Conservation (phyloP, 2,888 invertebrate species). For the Isoperla grammatica region DNA sequence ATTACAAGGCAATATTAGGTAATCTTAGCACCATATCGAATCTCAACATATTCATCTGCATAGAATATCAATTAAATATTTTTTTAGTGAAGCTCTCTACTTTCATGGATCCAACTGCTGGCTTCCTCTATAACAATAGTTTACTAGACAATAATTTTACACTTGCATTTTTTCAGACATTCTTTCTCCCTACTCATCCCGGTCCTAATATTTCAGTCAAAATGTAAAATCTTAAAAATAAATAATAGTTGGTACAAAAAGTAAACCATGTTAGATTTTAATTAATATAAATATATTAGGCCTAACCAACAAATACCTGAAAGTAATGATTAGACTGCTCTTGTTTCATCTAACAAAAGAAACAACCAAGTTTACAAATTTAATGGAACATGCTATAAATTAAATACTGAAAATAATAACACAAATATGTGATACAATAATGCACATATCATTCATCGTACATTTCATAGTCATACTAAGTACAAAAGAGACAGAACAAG, state of each 20-base stretch:
- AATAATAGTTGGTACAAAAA: too few relatives aligned
- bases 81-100: constrained; percentile 26
- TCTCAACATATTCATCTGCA: constrained; percentile 27
- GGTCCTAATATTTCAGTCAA: neutral
- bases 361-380: too few relatives aligned
- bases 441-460: constrained; percentile 18
- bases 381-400: too few relatives aligned
- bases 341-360: neutral
- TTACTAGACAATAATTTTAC: neutral
- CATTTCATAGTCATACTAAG: constrained; percentile 20
- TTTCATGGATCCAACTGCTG: neutral
- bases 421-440: too few relatives aligned
- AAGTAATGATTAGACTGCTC: neutral
- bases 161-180: constrained; percentile 16
- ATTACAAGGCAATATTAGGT: constrained; percentile 33
- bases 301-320: neutral
- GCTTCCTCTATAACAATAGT: too few relatives aligned
- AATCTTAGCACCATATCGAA: constrained; percentile 33
- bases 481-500: constrained; percentile 23
- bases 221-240: too few relatives aligned
- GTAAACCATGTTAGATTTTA: too few relatives aligned
- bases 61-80: constrained; percentile 23
- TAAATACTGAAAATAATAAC: constrained; percentile 8
- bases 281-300: constrained; percentile 9
- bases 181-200: constrained; percentile 1